Evolutionary conservation across 2,113 vertebrate genomes (phyloP).

Genomic region (Zosterops borbonicus): DNA sequence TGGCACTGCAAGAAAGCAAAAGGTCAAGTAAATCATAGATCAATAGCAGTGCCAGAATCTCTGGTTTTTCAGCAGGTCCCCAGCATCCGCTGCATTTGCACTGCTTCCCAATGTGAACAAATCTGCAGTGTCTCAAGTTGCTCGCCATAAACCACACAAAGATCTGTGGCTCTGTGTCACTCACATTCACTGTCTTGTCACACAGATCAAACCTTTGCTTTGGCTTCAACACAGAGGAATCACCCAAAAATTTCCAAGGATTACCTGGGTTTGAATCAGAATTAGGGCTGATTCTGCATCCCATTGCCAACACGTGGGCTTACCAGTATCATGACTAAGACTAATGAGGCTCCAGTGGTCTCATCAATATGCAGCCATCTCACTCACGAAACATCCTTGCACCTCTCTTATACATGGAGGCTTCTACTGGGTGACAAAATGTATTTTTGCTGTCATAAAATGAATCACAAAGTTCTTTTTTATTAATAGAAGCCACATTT

Average conservation of each 20-base stretch:
- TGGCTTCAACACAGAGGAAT: not conserved
- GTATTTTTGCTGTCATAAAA: not conserved
- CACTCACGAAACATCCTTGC: not conserved
- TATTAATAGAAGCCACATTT: not conserved
- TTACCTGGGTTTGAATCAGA: not conserved
- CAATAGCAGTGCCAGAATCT: not conserved
- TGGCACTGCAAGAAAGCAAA: not conserved
- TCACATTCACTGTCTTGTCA: not conserved
- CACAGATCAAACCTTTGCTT: not conserved
- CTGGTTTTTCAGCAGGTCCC: not conserved
- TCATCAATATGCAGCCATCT: not conserved
- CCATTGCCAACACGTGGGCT: rapidly evolving
- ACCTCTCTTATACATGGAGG: not conserved
- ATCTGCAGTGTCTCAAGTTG: not conserved
- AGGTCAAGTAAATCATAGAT: not conserved
- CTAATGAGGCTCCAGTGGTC: not conserved
- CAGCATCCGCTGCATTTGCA: not conserved
- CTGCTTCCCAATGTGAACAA: not conserved
- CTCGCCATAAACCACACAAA: not conserved
- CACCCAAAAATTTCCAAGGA: not conserved
- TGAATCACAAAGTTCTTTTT: not conserved
- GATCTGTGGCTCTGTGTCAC: not conserved
- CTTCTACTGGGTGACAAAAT: not conserved
- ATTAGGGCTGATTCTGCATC: not conserved
- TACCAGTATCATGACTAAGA: not conserved